Conservation (phyloP, 2,797 vertebrate genomes). For the Sphaeramia orbicularis region DNA sequence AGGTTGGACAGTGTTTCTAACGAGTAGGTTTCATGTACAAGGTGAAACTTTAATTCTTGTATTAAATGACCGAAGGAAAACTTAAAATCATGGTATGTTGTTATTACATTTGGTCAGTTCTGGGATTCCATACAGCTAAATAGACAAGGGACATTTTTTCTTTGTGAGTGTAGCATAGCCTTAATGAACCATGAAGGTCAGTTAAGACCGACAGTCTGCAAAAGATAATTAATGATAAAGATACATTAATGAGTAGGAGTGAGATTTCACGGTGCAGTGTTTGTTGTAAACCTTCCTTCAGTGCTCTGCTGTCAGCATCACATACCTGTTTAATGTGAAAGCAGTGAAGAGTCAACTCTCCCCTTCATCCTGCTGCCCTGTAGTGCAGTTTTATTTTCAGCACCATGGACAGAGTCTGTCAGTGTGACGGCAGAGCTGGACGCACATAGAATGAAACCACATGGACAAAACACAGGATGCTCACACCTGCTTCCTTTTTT, state of each 20-base stretch:
- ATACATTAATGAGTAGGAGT: conserved; percentile 28
- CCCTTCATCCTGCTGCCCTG: not conserved
- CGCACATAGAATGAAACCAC: not conserved
- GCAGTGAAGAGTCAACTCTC: conserved; percentile 3
- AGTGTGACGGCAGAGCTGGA: not conserved
- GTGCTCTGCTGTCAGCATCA: conserved; percentile 11
- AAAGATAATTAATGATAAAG: conserved; percentile 43
- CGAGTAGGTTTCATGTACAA: no score
- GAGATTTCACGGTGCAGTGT: conserved; percentile 17
- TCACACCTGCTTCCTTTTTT: not conserved
- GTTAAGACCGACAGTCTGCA: conserved; percentile 18
- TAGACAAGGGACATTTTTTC: not conserved
- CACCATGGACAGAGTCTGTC: conserved; percentile 72
- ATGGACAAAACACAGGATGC: not conserved
- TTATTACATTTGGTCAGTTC: not conserved
- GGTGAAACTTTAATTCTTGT: no score
- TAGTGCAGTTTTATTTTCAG: conserved; percentile 55
- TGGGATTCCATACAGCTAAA: conserved; percentile 7
- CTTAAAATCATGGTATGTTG: not conserved
- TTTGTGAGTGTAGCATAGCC: not conserved
- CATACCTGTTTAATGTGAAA: conserved; percentile 12
- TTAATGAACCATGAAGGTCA: conserved; percentile 6
- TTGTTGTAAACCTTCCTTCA: conserved; percentile 33
- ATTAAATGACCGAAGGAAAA: no score
- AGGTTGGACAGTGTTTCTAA: no score